A percentile compares a stretch with the other conserved stretches of the same genome.
phyloP scores from a whole-genome alignment of 2,888 invertebrate species.

The Ophion costatus region DNA sequence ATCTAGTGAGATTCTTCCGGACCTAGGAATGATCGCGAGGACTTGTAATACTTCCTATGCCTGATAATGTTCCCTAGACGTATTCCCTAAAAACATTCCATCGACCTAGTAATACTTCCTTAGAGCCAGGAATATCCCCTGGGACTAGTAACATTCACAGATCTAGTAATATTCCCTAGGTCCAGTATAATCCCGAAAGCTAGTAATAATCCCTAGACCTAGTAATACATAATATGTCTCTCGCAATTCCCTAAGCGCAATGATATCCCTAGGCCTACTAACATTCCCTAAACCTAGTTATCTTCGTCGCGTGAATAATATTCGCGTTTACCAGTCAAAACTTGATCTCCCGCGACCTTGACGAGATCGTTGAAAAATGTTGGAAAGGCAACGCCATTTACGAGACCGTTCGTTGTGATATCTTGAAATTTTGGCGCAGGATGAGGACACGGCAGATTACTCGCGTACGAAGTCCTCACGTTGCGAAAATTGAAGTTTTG shows the following conservation, averaged over 20 bases:
- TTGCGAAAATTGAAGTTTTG: conserved; percentile 74
- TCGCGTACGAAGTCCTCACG: conserved; percentile 73
- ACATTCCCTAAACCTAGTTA: not conserved
- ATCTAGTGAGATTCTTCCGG: too few species aligned
- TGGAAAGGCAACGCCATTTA: conserved; percentile 84
- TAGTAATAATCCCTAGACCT: not conserved
- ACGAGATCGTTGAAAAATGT: conserved; percentile 84
- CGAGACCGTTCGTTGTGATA: conserved; percentile 82
- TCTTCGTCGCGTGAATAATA: not conserved
- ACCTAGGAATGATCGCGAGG: too few species aligned
- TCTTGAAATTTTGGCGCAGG: conserved; percentile 81
- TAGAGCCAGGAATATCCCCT: too few species aligned
- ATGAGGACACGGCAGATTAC: conserved; percentile 73
- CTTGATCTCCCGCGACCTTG: conserved; percentile 84
- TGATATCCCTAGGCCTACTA: not conserved
- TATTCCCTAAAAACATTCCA: too few species aligned
- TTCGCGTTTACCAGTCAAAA: conserved; percentile 77
- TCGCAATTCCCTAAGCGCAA: not conserved
- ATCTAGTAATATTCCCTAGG: not conserved
- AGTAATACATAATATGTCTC: not conserved
- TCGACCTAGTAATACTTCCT: not conserved
- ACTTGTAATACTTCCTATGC: too few species aligned
- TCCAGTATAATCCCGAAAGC: not conserved
- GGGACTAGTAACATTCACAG: not conserved
- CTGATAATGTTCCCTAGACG: too few species aligned